Evolutionary conservation across 2,888 invertebrate species (phyloP).

Genomic region (Abrostola tripartita): DNA sequence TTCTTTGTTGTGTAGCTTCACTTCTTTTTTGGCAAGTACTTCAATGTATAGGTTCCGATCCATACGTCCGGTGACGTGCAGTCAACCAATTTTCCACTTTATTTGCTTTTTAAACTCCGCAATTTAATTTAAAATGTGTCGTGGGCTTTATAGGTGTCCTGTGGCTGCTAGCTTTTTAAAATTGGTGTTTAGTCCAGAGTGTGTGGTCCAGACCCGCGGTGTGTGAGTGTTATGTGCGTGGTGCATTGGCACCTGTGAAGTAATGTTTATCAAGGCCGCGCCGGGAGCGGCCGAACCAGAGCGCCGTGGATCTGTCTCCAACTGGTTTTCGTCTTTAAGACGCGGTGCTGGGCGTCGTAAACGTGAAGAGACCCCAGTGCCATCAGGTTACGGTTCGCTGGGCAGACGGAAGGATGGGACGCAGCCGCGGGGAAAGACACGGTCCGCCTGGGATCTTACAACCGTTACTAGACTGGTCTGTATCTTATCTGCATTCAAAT

Average conservation of each 20-base stretch:
- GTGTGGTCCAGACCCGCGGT: slow-evolving; percentile 64
- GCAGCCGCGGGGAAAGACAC: slow-evolving; percentile 83
- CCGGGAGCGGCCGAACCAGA: slow-evolving; percentile 86
- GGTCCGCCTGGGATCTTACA: slow-evolving; percentile 90
- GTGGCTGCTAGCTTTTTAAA: slow-evolving; percentile 76
- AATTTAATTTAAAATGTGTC: slow-evolving; percentile 68
- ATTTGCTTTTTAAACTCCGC: slow-evolving; percentile 75
- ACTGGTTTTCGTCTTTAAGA: slow-evolving; percentile 94
- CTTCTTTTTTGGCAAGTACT: slow-evolving; percentile 73
- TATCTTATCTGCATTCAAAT: slow-evolving; percentile 66
- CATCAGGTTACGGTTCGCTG: slow-evolving; percentile 85
- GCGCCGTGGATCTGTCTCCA: slow-evolving; percentile 91
- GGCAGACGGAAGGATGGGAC: slow-evolving; percentile 84
- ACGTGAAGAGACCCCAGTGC: slow-evolving; percentile 78
- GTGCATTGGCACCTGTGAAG: slow-evolving; percentile 77
- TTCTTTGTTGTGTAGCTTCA: slow-evolving; percentile 77
- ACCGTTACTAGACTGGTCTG: slow-evolving; percentile 88
- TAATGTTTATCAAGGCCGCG: slow-evolving; percentile 87
- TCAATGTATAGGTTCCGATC: slow-evolving; percentile 64
- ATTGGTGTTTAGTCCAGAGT: slow-evolving; percentile 69
- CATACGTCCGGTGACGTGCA: slow-evolving; percentile 68
- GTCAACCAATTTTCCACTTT: slow-evolving; percentile 80
- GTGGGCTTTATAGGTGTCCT: slow-evolving; percentile 79
- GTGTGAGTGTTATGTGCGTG: slow-evolving; percentile 80
- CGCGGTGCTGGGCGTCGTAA: slow-evolving; percentile 86